Evolutionary conservation across 2,797 vertebrate species (phyloP).

Genomic region (Sandelia bainsii): DNA sequence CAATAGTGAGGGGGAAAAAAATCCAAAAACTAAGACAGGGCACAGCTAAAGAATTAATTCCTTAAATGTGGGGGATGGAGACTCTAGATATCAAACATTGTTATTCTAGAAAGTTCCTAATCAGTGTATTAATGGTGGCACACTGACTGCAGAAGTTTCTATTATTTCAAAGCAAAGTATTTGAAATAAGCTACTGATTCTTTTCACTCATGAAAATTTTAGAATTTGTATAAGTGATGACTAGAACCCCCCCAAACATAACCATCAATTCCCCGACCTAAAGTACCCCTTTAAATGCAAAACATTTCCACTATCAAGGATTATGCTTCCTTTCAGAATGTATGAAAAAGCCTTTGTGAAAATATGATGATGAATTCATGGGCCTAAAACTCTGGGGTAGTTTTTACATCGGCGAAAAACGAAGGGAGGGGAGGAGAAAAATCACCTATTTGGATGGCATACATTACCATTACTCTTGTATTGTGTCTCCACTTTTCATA

Average conservation of each 20-base stretch:
- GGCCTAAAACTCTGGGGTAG: constrained; percentile 80
- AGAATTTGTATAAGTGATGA: constrained; percentile 84
- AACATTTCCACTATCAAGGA: constrained; percentile 86
- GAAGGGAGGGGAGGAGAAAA: constrained; percentile 77
- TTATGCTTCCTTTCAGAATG: constrained; percentile 83
- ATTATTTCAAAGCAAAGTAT: constrained; percentile 72
- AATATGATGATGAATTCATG: constrained; percentile 88
- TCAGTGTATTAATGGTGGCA: constrained; percentile 82
- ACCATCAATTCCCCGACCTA: constrained; percentile 78
- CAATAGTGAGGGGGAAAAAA: constrained; percentile 61
- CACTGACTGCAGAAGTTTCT: constrained; percentile 74
- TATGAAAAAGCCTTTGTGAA: constrained; percentile 82
- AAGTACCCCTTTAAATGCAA: constrained; percentile 88
- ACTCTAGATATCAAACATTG: constrained; percentile 73
- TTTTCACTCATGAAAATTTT: constrained; percentile 80
- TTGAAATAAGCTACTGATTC: constrained; percentile 79
- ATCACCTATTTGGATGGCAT: constrained; percentile 88
- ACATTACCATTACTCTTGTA: constrained; percentile 88
- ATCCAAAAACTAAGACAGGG: constrained; percentile 40
- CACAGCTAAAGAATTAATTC: constrained; percentile 72
- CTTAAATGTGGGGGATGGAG: constrained; percentile 55
- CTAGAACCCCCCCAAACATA: constrained; percentile 72
- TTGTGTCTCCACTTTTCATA: constrained; percentile 90
- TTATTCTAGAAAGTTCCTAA: constrained; percentile 82
- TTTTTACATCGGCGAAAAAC: constrained; percentile 79